These are phyloP conservation scores for Brachycybe producta DNA, from an alignment of 2,888 invertebrate species.

Conservation along the genomic window DNA sequence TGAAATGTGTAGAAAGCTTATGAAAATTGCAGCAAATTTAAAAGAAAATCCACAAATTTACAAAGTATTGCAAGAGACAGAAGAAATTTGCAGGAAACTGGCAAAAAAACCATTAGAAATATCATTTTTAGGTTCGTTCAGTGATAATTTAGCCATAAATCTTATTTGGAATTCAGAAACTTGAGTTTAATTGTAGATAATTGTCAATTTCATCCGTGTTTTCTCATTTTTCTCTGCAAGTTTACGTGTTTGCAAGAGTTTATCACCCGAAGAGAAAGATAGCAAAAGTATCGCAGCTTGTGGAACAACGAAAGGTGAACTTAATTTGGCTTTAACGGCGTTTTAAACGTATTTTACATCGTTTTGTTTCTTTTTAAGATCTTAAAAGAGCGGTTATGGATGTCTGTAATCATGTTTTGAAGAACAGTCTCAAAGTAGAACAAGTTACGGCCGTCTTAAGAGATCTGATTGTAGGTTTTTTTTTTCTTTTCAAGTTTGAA, in stretches of 20 bases:
- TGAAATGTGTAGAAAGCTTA: too few species aligned
- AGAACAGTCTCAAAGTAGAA: constrained; percentile 64
- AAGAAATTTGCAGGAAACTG: too few species aligned
- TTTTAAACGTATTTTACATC: neutral
- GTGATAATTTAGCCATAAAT: too few species aligned
- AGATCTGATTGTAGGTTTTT: constrained; percentile 56
- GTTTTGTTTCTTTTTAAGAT: constrained; percentile 41
- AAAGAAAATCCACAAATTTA: too few species aligned
- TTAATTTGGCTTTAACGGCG: neutral
- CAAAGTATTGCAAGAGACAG: too few species aligned
- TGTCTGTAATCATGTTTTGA: constrained; percentile 61
- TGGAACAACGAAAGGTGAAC: constrained; percentile 14
- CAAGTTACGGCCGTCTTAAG: constrained; percentile 54
- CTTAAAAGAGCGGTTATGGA: constrained; percentile 65
- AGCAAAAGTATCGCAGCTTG: constrained; percentile 9
- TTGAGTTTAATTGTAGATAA: constrained; percentile 3
- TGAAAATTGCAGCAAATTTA: too few species aligned
- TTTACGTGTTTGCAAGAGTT: constrained; percentile 14
- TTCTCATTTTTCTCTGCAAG: constrained; percentile 12
- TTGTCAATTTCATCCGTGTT: too few species aligned
- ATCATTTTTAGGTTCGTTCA: too few species aligned
- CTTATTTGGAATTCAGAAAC: neutral
- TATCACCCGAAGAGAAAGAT: constrained; percentile 8
- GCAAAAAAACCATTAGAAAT: too few species aligned
- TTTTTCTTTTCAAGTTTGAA: neutral